phyloP scores from a whole-genome alignment of 2,888 invertebrate genomes.

The Tigriopus californicus region DNA sequence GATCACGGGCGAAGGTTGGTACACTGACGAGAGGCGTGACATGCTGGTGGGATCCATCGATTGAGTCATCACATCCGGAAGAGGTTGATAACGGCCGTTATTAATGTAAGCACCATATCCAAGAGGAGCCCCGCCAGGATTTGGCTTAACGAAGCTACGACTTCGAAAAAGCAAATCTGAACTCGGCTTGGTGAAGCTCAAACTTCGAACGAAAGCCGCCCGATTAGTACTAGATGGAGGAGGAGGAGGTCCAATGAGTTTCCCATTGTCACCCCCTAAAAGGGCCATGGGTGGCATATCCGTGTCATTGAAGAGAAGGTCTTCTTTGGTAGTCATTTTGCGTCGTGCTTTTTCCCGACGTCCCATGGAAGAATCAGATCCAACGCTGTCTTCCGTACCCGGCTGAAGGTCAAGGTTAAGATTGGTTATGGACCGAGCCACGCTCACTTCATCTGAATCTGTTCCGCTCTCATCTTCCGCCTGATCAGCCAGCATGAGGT shows the following conservation, averaged over 20 bases:
- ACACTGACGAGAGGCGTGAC: constrained; percentile 9
- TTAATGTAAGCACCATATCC: not conserved
- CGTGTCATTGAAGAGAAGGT: constrained; percentile 40
- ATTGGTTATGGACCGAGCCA: not conserved
- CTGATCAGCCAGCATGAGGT: constrained; percentile 25
- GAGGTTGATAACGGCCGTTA: not conserved
- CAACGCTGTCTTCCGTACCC: not conserved
- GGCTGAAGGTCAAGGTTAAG: not conserved
- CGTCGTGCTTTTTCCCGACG: constrained; percentile 37
- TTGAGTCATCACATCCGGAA: constrained; percentile 3
- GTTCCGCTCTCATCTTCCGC: constrained; percentile 1
- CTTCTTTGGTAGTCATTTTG: constrained; percentile 45
- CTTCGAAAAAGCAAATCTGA: not conserved
- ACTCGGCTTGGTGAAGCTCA: constrained; percentile 1
- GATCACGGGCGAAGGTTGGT: constrained; percentile 12
- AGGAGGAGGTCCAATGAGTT: not conserved
- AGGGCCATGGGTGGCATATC: not conserved
- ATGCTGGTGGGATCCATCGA: constrained; percentile 8
- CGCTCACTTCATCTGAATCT: not conserved
- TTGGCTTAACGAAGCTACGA: constrained; percentile 2
- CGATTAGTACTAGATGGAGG: not conserved
- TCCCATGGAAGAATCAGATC: constrained; percentile 19
- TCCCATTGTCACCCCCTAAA: not conserved
- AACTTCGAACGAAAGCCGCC: not conserved
- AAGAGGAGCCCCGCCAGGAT: not conserved